Evolutionary conservation across 2,888 invertebrate genomes (phyloP).

Genomic region (Drosophila aldrichi): DNA sequence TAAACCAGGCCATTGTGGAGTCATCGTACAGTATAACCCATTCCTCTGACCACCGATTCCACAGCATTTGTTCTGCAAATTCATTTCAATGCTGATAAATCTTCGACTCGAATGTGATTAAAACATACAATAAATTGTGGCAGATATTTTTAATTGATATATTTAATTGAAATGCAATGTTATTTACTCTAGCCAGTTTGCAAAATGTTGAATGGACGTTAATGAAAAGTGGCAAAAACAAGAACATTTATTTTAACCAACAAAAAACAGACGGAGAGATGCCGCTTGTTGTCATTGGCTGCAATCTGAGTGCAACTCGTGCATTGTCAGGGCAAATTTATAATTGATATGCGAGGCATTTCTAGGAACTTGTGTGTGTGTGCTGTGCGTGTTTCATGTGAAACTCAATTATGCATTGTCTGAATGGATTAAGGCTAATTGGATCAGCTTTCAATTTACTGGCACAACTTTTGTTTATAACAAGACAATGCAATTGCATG

Average conservation of each 20-base stretch:
- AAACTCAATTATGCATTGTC: conserved; percentile 29
- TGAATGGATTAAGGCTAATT: conserved; percentile 32
- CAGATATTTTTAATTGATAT: not conserved
- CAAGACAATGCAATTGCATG: not conserved
- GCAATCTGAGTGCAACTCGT: not conserved
- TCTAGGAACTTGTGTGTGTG: not conserved
- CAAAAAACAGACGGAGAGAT: too few relatives aligned
- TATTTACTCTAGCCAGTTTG: not conserved
- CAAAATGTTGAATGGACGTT: not conserved
- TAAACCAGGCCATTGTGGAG: conserved; percentile 95
- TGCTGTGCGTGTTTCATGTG: not conserved
- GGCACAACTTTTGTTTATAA: not conserved
- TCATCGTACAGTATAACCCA: conserved; percentile 94
- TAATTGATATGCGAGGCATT: not conserved
- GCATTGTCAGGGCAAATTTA: not conserved
- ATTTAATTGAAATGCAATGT: not conserved
- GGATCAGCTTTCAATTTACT: conserved; percentile 13
- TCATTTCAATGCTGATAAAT: not conserved
- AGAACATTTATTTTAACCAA: not conserved
- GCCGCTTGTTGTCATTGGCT: not conserved
- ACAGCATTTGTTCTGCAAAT: conserved; percentile 91
- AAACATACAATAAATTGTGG: not conserved
- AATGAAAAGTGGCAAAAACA: not conserved
- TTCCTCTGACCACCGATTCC: conserved; percentile 92
- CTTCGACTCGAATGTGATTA: not conserved